A percentile compares a stretch with the other conserved stretches of the same genome.
Conservation (phyloP, 2,113 vertebrate species). For the Shinisaurus crocodilurus region DNA sequence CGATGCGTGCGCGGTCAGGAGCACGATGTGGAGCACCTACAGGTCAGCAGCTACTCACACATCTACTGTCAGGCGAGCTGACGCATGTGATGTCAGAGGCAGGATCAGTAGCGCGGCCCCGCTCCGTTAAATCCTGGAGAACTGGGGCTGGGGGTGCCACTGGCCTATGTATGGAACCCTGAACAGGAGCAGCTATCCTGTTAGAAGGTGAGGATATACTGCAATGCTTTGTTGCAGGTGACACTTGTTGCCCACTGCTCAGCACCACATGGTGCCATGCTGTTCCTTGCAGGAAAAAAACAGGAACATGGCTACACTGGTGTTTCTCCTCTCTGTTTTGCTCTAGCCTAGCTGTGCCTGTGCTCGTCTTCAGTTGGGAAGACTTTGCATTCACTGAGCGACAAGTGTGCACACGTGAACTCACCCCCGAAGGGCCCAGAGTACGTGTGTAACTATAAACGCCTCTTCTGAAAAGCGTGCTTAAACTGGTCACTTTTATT, state of each 20-base stretch:
- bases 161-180: background rate
- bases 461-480: background rate
- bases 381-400: background rate
- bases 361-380: background rate
- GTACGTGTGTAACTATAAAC: too few relatives aligned
- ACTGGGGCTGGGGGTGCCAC: too few relatives aligned
- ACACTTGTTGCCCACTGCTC: background rate
- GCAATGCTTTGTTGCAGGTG: background rate
- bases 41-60: too few relatives aligned
- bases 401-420: background rate
- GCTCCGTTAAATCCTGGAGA: too few relatives aligned
- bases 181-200: background rate
- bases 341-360: background rate
- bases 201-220: too few relatives aligned
- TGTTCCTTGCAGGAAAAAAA: background rate
- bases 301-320: accelerated
- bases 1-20: too few relatives aligned
- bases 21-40: too few relatives aligned
- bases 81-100: too few relatives aligned
- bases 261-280: background rate
- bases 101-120: too few relatives aligned
- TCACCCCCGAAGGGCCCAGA: background rate
- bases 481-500: background rate
- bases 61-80: too few relatives aligned
- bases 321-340: background rate